Evolutionary conservation across 2,113 vertebrate genomes (phyloP).

Genomic region (Tragelaphus imberbis): DNA sequence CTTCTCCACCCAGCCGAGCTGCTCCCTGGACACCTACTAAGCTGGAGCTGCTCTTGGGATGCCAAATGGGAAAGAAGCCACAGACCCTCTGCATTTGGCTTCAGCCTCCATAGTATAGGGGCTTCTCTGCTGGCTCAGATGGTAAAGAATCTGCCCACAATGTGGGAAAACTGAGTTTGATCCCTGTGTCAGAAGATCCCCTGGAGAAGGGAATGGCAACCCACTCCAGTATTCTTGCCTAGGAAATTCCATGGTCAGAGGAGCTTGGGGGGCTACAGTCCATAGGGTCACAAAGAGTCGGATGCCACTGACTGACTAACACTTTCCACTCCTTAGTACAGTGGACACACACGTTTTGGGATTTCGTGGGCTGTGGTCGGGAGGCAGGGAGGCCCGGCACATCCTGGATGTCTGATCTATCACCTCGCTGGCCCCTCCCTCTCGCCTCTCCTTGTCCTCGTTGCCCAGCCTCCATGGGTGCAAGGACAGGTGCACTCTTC

Average conservation of each 20-base stretch:
- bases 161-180: neutral
- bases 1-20: neutral
- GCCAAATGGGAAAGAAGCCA: neutral
- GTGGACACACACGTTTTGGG: neutral
- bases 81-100: neutral
- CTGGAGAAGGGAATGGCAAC: neutral
- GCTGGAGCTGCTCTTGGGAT: neutral
- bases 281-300: neutral
- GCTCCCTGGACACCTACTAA: neutral
- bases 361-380: neutral
- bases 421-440: neutral
- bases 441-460: neutral
- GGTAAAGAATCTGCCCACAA: neutral
- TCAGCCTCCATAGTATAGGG: neutral
- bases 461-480: neutral
- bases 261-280: neutral
- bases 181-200: neutral
- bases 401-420: neutral
- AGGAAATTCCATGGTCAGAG: neutral
- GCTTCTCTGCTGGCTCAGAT: neutral
- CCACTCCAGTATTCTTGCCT: neutral
- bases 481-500: neutral
- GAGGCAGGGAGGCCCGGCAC: neutral
- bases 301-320: neutral
- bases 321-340: neutral